Conservation (phyloP, 2,797 vertebrate species). For the Iguana delicatissima region DNA sequence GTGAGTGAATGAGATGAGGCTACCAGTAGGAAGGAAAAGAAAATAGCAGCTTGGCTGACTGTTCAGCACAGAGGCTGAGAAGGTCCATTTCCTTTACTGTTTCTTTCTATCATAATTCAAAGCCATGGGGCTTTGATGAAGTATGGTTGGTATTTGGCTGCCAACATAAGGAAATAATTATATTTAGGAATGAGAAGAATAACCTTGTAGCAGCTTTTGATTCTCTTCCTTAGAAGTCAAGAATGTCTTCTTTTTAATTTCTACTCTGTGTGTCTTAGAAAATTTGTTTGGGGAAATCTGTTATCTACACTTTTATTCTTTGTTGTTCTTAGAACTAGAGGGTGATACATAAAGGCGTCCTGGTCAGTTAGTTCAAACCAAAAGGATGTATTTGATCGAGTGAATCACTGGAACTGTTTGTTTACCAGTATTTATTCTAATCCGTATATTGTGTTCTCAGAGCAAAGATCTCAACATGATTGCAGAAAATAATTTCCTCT, state of each 20-base stretch:
- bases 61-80: not conserved
- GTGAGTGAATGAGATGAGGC: accelerated
- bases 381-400: not conserved
- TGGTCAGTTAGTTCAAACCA: not conserved
- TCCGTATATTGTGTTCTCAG: not conserved
- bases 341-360: not conserved
- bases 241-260: constrained; percentile 1
- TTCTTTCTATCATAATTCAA: constrained; percentile 6
- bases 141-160: not conserved
- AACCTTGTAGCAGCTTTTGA: not conserved
- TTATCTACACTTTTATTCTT: not conserved
- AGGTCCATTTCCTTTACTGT: accelerated
- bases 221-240: not conserved
- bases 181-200: not conserved
- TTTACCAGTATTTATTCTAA: not conserved
- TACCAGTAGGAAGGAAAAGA: too few relatives aligned
- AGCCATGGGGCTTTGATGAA: not conserved
- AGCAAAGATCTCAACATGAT: not conserved
- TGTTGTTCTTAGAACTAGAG: not conserved
- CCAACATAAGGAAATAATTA: not conserved
- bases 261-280: not conserved
- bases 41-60: not conserved
- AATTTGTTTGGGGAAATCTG: not conserved
- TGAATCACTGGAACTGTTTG: not conserved
- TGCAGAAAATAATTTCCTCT: not conserved